Evolutionary conservation across 2,888 invertebrate genomes (phyloP).

Genomic region (Teinopalpus imperialis): DNA sequence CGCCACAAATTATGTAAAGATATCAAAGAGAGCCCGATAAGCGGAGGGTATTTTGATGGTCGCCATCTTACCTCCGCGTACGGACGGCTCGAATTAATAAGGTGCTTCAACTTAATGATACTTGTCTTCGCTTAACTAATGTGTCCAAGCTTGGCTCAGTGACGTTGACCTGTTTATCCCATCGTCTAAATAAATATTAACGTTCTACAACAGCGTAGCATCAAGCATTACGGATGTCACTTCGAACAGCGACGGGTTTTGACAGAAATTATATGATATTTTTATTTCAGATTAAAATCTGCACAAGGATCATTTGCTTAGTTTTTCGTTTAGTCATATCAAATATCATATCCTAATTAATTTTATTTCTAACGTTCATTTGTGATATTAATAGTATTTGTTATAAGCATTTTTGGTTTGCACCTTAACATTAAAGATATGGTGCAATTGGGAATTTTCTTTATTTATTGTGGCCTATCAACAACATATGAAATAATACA

Average conservation of each 20-base stretch:
- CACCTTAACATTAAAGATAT: too few species aligned
- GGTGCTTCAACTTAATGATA: constrained; percentile 20
- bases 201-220: background rate
- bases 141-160: constrained; percentile 3
- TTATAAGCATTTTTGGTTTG: too few species aligned
- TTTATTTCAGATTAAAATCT: too few species aligned
- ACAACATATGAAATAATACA: too few species aligned
- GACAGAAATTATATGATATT: too few species aligned
- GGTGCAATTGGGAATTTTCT: too few species aligned
- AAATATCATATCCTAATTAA: too few species aligned
- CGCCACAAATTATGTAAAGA: constrained; percentile 16
- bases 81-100: constrained; percentile 20
- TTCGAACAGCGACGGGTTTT: background rate
- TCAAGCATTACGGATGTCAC: background rate
- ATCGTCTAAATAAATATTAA: constrained; percentile 9
- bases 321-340: too few species aligned
- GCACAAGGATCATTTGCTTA: too few species aligned
- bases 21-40: constrained; percentile 11
- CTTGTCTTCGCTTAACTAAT: constrained; percentile 16
- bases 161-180: constrained; percentile 15
- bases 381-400: too few species aligned
- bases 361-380: too few species aligned
- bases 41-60: constrained; percentile 1
- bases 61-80: background rate
- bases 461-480: too few species aligned